A percentile compares a stretch with the other conserved stretches of the same genome.
phyloP scores from a whole-genome alignment of 2,888 invertebrate species.

The Spialia ferax region DNA sequence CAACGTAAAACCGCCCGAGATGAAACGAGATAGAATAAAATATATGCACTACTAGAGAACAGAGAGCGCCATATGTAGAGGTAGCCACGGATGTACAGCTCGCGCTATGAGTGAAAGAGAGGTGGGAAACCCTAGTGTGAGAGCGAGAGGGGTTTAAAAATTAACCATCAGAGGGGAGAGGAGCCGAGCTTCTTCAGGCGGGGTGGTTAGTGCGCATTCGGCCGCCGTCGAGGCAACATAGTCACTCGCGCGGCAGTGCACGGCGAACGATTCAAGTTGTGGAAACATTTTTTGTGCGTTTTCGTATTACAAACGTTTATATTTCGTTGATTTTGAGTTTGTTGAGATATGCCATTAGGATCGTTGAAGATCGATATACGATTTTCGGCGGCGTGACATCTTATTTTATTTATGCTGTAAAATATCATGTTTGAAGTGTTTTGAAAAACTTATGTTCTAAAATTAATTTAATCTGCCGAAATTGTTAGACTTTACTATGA shows the following conservation, averaged over 20 bases:
- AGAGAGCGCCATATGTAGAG: conserved; percentile 83
- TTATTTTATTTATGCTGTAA: conserved; percentile 26
- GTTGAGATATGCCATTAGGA: conserved; percentile 49
- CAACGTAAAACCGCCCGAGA: conserved; percentile 84
- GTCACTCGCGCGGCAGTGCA: conserved; percentile 56
- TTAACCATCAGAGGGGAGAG: conserved; percentile 85
- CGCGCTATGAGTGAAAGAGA: conserved; percentile 74
- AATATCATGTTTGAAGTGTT: conserved; percentile 38
- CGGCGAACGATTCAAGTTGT: conserved; percentile 77
- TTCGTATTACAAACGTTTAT: conserved; percentile 60
- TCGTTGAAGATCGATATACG: conserved; percentile 12
- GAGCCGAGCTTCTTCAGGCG: conserved; percentile 83
- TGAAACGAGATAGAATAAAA: conserved; percentile 86
- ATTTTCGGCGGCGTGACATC: conserved; percentile 26
- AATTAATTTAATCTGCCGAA: conserved; percentile 56
- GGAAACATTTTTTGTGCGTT: conserved; percentile 73
- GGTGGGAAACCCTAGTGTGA: conserved; percentile 69
- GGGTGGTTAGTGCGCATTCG: conserved; percentile 86
- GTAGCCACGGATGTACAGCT: conserved; percentile 77
- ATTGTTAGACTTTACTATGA: conserved; percentile 67
- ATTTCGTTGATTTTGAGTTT: conserved; percentile 65
- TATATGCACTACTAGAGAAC: conserved; percentile 85
- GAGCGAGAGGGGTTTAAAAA: conserved; percentile 77
- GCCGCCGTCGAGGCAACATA: conserved; percentile 77
- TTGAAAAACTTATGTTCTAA: conserved; percentile 40